phyloP scores from a whole-genome alignment of 2,113 vertebrate species.

The Sinocyclocheilus rhinocerous region DNA sequence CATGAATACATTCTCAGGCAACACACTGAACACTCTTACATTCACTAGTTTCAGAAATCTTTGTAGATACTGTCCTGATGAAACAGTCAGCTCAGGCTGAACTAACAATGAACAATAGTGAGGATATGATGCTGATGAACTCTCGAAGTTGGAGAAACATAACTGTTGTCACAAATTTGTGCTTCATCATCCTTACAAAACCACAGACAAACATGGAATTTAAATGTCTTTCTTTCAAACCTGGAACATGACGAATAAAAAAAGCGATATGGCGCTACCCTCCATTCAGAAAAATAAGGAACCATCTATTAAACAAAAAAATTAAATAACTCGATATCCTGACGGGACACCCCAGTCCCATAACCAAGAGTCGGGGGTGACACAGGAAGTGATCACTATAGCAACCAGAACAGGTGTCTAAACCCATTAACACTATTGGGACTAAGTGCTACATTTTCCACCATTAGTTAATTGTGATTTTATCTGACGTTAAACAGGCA shows the following conservation, averaged over 20 bases:
- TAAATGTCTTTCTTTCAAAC: neutral
- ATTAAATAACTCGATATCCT: neutral
- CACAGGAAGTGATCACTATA: neutral
- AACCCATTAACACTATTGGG: conserved; percentile 2
- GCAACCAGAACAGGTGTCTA: neutral
- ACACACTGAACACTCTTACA: conserved; percentile 50
- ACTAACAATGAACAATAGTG: conserved; percentile 10
- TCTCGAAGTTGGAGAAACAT: neutral
- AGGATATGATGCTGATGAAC: neutral
- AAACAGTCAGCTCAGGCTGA: neutral
- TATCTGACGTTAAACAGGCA: neutral
- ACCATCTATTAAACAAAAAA: neutral
- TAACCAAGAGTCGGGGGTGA: neutral
- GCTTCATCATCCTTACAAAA: conserved; percentile 23
- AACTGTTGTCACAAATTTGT: neutral
- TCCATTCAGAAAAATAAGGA: neutral
- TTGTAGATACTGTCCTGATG: neutral
- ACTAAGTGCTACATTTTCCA: conserved; percentile 38
- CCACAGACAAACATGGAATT: too few species aligned
- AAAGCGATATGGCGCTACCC: neutral
- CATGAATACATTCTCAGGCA: conserved; percentile 83
- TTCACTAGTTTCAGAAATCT: conserved; percentile 5
- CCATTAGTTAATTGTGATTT: conserved; percentile 7
- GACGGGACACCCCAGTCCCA: neutral
- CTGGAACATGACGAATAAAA: neutral